Evolutionary conservation across 2,888 invertebrate genomes (phyloP).

Genomic region (Apodemia zela): DNA sequence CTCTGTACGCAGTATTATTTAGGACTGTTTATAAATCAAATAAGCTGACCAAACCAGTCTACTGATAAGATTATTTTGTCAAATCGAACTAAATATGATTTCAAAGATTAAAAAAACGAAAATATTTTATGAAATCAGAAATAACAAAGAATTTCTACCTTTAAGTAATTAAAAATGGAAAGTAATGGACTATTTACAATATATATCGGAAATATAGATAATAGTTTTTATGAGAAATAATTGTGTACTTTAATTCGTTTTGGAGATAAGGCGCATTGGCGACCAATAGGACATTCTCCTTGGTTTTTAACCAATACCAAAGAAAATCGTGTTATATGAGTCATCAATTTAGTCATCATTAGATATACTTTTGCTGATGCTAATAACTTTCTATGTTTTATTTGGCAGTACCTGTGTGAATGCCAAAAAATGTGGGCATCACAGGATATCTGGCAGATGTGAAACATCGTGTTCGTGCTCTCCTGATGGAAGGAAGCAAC

Average conservation of each 20-base stretch:
- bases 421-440: too few species aligned
- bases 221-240: not conserved
- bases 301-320: not conserved
- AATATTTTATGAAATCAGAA: not conserved
- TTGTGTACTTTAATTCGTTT: not conserved
- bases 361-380: too few species aligned
- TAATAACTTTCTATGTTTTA: too few species aligned
- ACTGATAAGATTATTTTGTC: conserved; percentile 18
- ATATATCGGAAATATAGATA: not conserved
- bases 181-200: too few species aligned
- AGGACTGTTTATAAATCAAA: not conserved
- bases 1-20: not conserved
- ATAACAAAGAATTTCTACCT: too few species aligned
- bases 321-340: not conserved
- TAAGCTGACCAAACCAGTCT: not conserved
- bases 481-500: too few species aligned
- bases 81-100: not conserved
- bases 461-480: too few species aligned
- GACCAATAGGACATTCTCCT: not conserved
- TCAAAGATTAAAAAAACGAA: not conserved
- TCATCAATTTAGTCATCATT: not conserved
- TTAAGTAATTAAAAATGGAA: too few species aligned
- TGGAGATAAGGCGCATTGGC: not conserved
- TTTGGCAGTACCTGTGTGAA: too few species aligned
- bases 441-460: too few species aligned